A percentile compares a stretch with the other conserved stretches of the same genome.
phyloP scores from a whole-genome alignment of 2,888 invertebrate species.

The Andrena camellia region DNA sequence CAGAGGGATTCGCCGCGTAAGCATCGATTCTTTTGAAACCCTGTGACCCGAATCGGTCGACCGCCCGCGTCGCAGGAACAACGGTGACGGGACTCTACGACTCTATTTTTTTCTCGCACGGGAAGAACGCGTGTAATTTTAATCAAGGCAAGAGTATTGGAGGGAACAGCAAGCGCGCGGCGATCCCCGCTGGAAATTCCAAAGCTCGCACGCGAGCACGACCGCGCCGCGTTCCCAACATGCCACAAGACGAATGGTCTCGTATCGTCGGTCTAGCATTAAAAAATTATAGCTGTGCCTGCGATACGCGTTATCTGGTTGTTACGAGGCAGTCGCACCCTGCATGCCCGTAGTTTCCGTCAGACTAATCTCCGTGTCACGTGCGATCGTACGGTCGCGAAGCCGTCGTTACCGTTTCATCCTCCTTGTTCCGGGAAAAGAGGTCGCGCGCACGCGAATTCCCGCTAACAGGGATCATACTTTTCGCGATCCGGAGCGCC shows the following conservation, averaged over 20 bases:
- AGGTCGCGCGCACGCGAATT: neutral
- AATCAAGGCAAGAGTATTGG: neutral
- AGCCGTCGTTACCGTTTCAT: constrained; percentile 38
- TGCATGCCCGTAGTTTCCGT: constrained; percentile 44
- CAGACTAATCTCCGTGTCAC: constrained; percentile 44
- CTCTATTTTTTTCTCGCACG: neutral
- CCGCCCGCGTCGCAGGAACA: neutral
- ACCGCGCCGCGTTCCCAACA: constrained; percentile 30
- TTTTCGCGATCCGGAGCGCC: neutral
- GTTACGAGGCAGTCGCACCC: constrained; percentile 35
- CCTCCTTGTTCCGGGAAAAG: neutral
- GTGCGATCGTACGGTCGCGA: constrained; percentile 15
- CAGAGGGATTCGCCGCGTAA: neutral
- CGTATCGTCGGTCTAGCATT: constrained; percentile 43
- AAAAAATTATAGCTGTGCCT: constrained; percentile 45
- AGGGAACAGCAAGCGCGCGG: neutral
- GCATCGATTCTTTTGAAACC: neutral
- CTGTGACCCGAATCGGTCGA: neutral
- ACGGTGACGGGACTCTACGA: neutral
- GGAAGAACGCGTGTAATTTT: neutral
- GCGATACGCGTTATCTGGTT: constrained; percentile 51
- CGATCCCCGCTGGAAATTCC: constrained; percentile 6
- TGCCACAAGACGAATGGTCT: constrained; percentile 50
- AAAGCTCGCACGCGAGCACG: constrained; percentile 49
- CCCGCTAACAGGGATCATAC: neutral